A percentile compares a stretch with the other conserved stretches of the same genome.
Conservation (phyloP, 2,888 invertebrate genomes). For the Eupithecia subumbrata region DNA sequence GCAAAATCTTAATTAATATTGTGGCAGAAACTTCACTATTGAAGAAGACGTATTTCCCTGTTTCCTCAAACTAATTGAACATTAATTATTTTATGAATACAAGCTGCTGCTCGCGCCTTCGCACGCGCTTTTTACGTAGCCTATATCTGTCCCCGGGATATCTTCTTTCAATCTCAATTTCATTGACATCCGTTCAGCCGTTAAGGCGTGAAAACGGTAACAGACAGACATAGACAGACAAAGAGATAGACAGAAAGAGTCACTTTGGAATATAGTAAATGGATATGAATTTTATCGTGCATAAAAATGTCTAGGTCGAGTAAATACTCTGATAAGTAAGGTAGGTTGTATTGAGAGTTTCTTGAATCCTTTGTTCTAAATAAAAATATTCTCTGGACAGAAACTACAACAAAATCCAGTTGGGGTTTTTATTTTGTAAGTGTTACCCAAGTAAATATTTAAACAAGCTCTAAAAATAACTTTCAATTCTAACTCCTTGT, state of each 20-base stretch:
- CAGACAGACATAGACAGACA: too few species aligned
- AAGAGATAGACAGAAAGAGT: too few species aligned
- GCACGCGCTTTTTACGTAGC: too few species aligned
- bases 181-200: too few species aligned
- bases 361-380: background rate
- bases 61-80: background rate
- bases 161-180: too few species aligned
- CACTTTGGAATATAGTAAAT: too few species aligned
- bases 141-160: too few species aligned
- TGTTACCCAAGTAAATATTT: background rate
- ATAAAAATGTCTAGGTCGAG: background rate
- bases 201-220: too few species aligned
- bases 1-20: slow-evolving; percentile 30
- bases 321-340: background rate
- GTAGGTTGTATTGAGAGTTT: too few species aligned
- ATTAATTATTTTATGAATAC: background rate
- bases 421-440: background rate
- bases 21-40: slow-evolving; percentile 10
- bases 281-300: background rate
- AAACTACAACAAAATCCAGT: background rate
- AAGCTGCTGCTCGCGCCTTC: too few species aligned
- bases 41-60: background rate
- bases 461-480: background rate
- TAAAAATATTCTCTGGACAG: background rate
- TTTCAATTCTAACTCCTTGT: slow-evolving; percentile 37